Percentiles rank a stretch among this genome's conserved stretches.
These are phyloP conservation scores for Hemaris fuciformis DNA, from an alignment of 2,888 invertebrate species.

Conservation along the genomic window DNA sequence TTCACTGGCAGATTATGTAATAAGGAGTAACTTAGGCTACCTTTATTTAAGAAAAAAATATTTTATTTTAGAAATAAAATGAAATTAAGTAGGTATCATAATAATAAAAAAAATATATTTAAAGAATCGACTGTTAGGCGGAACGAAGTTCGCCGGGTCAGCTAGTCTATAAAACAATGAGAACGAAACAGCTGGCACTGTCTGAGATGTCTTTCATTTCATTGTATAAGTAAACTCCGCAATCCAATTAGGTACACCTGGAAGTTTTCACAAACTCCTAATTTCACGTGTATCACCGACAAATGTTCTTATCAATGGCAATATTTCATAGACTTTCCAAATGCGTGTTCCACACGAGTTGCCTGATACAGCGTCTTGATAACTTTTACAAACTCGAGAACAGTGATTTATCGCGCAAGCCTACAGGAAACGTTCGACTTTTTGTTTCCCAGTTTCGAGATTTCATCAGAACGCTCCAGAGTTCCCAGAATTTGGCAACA, in stretches of 20 bases:
- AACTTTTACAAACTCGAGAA: not conserved
- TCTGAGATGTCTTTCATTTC: too few relatives aligned
- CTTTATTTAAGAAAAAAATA: too few relatives aligned
- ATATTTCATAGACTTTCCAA: slow-evolving; percentile 1
- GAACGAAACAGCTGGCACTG: too few relatives aligned
- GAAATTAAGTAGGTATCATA: too few relatives aligned
- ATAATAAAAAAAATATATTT: too few relatives aligned
- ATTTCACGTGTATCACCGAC: not conserved
- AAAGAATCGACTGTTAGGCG: too few relatives aligned
- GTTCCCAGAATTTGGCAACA: not conserved
- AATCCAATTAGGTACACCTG: not conserved
- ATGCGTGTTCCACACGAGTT: not conserved
- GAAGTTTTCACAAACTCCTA: not conserved
- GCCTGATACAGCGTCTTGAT: not conserved
- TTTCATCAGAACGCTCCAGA: not conserved
- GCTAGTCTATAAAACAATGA: too few relatives aligned
- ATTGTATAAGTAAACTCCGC: too few relatives aligned
- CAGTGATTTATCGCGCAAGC: slow-evolving; percentile 2
- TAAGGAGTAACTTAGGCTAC: too few relatives aligned
- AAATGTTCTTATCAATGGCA: not conserved
- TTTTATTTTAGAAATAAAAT: too few relatives aligned
- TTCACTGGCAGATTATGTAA: too few relatives aligned
- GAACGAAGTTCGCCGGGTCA: too few relatives aligned
- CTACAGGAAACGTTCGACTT: slow-evolving; percentile 1
- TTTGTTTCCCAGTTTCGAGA: not conserved